Evolutionary conservation across 1,140 invertebrate species (phyloP).

Genomic region (Bursaphelenchus mucronatus): DNA sequence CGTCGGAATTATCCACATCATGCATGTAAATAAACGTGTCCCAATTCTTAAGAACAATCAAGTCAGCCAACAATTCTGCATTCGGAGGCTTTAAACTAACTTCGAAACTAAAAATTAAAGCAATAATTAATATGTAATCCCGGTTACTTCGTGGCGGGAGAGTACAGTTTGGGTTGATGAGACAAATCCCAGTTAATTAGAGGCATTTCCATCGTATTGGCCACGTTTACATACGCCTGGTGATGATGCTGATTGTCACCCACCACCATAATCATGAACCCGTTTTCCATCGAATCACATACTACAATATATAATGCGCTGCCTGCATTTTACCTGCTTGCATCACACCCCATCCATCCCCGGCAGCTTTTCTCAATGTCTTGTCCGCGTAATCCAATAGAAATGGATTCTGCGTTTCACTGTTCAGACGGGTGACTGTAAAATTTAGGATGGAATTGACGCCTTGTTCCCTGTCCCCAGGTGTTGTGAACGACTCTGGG

Average conservation of each 20-base stretch:
- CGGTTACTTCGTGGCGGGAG: slow-evolving; percentile 31
- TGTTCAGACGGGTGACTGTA: slow-evolving; percentile 39
- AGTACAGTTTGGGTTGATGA: slow-evolving; percentile 13
- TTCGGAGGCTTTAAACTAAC: slow-evolving; percentile 54
- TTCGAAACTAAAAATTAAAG: slow-evolving; percentile 52
- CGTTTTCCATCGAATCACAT: slow-evolving; percentile 42
- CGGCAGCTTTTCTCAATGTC: slow-evolving; percentile 35
- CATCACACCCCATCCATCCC: slow-evolving; percentile 49
- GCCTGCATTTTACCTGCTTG: slow-evolving; percentile 31
- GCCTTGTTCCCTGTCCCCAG: slow-evolving; percentile 43
- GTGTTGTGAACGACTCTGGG: slow-evolving; percentile 43
- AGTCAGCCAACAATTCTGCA: slow-evolving; percentile 54
- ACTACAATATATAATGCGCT: slow-evolving; percentile 28
- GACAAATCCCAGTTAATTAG: slow-evolving; percentile 50
- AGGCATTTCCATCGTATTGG: slow-evolving; percentile 47
- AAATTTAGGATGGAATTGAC: slow-evolving; percentile 42
- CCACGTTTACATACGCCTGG: slow-evolving; percentile 45
- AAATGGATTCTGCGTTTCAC: slow-evolving; percentile 37
- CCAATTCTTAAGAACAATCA: slow-evolving; percentile 57
- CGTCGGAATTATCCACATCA: slow-evolving; percentile 42
- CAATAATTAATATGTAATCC: slow-evolving; percentile 22
- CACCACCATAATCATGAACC: slow-evolving; percentile 53
- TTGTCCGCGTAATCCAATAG: slow-evolving; percentile 39
- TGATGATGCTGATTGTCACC: slow-evolving; percentile 41
- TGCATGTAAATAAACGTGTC: slow-evolving; percentile 54